Evolutionary conservation across 2,888 invertebrate genomes (phyloP).

Genomic region (Chesias legatella): DNA sequence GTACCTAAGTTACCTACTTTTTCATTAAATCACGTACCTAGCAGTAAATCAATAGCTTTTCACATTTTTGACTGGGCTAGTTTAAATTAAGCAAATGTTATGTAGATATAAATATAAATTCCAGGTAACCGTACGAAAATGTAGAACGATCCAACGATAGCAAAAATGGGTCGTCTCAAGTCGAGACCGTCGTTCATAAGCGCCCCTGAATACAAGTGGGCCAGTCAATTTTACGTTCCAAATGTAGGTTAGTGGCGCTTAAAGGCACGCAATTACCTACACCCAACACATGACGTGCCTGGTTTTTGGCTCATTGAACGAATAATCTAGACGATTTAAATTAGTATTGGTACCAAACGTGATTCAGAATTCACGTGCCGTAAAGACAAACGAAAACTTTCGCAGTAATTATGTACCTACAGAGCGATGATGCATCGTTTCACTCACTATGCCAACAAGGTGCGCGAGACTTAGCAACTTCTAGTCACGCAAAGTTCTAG

Average conservation of each 20-base stretch:
- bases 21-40: no score
- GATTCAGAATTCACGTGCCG: background rate
- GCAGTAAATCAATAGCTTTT: no score
- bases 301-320: constrained; percentile 8
- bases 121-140: constrained; percentile 46
- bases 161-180: constrained; percentile 62
- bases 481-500: constrained; percentile 19
- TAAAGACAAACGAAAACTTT: constrained; percentile 2
- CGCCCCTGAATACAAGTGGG: constrained; percentile 57
- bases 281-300: constrained; percentile 9
- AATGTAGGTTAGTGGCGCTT: constrained; percentile 65
- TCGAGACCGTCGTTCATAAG: constrained; percentile 44
- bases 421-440: background rate
- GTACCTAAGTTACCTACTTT: no score
- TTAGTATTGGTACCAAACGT: constrained; percentile 10
- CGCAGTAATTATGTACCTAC: background rate
- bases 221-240: constrained; percentile 56
- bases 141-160: constrained; percentile 71
- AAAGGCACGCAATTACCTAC: constrained; percentile 59
- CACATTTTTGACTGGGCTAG: no score
- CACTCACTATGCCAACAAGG: constrained; percentile 2
- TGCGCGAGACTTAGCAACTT: background rate
- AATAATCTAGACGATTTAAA: no score
- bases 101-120: constrained; percentile 44
- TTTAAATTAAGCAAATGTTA: no score